Percentiles rank a stretch among this genome's conserved stretches.
phyloP scores from a whole-genome alignment of 2,888 invertebrate genomes.

The Dorcus hopei region DNA sequence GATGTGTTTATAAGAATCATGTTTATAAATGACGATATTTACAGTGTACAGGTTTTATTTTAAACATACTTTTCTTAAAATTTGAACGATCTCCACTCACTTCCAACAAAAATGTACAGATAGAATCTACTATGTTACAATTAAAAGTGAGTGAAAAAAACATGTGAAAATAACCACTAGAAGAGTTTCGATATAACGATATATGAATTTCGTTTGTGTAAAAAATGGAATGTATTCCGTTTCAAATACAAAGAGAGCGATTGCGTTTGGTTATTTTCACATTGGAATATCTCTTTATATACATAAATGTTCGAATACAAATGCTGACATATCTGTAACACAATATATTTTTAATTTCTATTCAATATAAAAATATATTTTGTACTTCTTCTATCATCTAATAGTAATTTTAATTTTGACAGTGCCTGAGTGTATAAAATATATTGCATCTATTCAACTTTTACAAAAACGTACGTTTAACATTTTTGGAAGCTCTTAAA shows the following conservation, averaged over 20 bases:
- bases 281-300: conserved; percentile 33
- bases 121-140: conserved; percentile 15
- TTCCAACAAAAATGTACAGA: conserved; percentile 22
- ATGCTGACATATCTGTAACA: conserved; percentile 45
- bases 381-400: conserved; percentile 26
- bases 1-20: conserved; percentile 20
- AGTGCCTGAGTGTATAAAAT: conserved; percentile 32
- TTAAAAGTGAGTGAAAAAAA: conserved; percentile 25
- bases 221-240: conserved; percentile 47
- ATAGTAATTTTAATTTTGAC: conserved; percentile 22
- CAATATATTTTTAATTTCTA: conserved; percentile 33
- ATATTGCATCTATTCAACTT: conserved; percentile 26
- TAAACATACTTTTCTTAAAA: conserved; percentile 22
- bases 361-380: conserved; percentile 35
- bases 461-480: conserved; percentile 4
- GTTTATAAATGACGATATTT: conserved; percentile 27
- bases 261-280: conserved; percentile 42
- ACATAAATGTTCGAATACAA: conserved; percentile 37
- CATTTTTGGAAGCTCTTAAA: neutral
- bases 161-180: conserved; percentile 45
- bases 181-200: conserved; percentile 18
- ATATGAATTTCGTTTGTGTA: conserved; percentile 17
- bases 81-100: conserved; percentile 26
- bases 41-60: conserved; percentile 27
- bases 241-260: conserved; percentile 26